Evolutionary conservation across 1,140 invertebrate genomes (phyloP).

Genomic region (Caenorhabditis tropicalis): DNA sequence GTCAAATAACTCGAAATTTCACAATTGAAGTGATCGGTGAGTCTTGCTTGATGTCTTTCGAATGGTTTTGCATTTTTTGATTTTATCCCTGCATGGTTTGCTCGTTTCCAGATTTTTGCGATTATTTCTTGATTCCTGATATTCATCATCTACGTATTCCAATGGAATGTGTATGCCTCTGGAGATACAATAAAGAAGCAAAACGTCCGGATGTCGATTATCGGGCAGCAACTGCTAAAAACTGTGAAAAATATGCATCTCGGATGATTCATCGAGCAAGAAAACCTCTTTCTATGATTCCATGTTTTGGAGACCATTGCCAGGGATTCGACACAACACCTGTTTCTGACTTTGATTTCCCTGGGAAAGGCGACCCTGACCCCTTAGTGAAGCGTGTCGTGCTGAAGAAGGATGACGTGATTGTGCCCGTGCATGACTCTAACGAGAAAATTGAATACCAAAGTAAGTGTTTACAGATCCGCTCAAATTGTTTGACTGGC

Average conservation of each 20-base stretch:
- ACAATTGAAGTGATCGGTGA: conserved; percentile 23
- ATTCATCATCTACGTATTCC: conserved; percentile 58
- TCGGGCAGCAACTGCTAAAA: conserved; percentile 44
- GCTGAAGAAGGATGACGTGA: neutral
- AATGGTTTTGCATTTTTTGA: neutral
- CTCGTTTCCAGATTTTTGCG: conserved; percentile 70
- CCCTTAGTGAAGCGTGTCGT: neutral
- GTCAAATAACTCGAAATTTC: neutral
- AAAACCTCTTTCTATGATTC: conserved; percentile 46
- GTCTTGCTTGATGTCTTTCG: neutral
- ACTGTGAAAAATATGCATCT: conserved; percentile 49
- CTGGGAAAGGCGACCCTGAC: conserved; percentile 39
- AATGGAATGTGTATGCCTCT: conserved; percentile 63
- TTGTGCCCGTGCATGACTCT: neutral
- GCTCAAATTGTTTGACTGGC: conserved; percentile 65
- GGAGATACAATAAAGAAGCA: conserved; percentile 55
- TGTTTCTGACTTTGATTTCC: conserved; percentile 49
- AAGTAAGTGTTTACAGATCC: conserved; percentile 64
- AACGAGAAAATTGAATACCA: neutral
- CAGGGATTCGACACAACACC: conserved; percentile 23
- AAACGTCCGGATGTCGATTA: conserved; percentile 51
- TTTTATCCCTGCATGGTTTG: neutral
- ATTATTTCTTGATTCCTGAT: conserved; percentile 64
- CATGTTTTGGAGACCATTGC: conserved; percentile 54
- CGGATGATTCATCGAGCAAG: conserved; percentile 38